phyloP scores from a whole-genome alignment of 2,797 vertebrate species.

The Hafferia zeledoni region DNA sequence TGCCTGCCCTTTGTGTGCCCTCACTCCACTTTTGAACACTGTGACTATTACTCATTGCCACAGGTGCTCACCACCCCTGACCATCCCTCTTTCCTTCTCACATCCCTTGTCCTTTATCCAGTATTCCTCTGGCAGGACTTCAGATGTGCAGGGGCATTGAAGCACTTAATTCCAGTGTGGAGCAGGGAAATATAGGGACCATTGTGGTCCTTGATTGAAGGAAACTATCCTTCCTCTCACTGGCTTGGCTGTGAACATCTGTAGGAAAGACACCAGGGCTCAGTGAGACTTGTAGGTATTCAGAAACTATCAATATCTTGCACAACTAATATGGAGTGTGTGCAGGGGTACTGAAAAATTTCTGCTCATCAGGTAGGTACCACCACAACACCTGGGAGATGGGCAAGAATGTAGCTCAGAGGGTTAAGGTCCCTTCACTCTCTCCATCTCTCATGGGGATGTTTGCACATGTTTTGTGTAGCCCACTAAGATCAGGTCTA shows the following conservation, averaged over 20 bases:
- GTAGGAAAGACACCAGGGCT: not conserved
- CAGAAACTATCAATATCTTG: not conserved
- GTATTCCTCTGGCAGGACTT: not conserved
- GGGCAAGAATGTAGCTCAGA: not conserved
- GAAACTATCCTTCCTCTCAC: fast-evolving
- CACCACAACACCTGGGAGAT: not conserved
- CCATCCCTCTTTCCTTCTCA: not conserved
- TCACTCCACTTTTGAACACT: not conserved
- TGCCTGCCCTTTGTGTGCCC: not conserved
- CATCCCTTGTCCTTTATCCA: not conserved
- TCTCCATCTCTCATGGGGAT: not conserved
- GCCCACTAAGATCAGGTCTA: not conserved
- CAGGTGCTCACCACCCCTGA: not conserved
- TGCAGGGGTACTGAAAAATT: not conserved
- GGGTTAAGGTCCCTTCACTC: not conserved
- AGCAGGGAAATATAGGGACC: not conserved
- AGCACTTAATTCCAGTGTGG: not conserved
- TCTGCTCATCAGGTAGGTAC: not conserved
- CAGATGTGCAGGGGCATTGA: not conserved
- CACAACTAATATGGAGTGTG: not conserved
- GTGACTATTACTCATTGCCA: not conserved
- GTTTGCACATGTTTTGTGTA: not conserved
- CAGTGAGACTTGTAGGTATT: not conserved
- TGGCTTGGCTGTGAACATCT: not conserved
- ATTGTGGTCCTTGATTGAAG: not conserved